These are phyloP conservation scores for Sphenopsis melanotis DNA, from an alignment of 2,797 vertebrate species.

Conservation along the genomic window DNA sequence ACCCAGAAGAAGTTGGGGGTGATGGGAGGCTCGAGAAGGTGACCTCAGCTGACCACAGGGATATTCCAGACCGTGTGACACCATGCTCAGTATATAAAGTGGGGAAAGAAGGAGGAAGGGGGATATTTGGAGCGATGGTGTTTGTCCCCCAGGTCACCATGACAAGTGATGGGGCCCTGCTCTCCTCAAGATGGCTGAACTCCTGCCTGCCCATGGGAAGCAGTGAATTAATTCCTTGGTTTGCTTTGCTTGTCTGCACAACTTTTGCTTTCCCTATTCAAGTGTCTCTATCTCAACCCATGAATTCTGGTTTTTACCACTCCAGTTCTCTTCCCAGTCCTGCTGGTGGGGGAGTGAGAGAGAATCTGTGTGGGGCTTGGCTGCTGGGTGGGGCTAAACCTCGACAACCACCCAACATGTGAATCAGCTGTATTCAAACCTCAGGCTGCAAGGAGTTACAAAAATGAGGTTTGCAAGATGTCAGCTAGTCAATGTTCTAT, in stretches of 20 bases:
- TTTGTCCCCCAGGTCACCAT: background rate
- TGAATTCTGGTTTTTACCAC: background rate
- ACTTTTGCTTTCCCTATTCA: background rate
- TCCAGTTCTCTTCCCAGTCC: background rate
- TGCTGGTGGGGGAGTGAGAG: background rate
- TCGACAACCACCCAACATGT: background rate
- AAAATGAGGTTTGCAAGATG: background rate
- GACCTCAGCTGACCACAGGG: background rate
- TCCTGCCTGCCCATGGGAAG: background rate
- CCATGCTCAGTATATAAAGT: background rate
- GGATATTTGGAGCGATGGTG: too few relatives aligned
- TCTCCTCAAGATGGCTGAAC: background rate
- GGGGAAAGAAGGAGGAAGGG: background rate
- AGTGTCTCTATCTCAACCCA: background rate
- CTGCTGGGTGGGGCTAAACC: background rate
- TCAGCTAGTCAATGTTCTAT: background rate
- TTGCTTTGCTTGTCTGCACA: background rate
- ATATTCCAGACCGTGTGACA: too few relatives aligned
- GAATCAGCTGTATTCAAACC: background rate
- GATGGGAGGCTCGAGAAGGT: background rate
- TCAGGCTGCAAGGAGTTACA: background rate
- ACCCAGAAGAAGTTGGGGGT: rapidly evolving
- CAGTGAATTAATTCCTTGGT: background rate
- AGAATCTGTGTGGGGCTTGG: rapidly evolving
- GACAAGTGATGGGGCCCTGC: background rate